Evolutionary conservation across 2,888 invertebrate species (phyloP), one percentile per base, ranked within the genome.

Genomic region (Didymodactylos carnosus): DNA sequence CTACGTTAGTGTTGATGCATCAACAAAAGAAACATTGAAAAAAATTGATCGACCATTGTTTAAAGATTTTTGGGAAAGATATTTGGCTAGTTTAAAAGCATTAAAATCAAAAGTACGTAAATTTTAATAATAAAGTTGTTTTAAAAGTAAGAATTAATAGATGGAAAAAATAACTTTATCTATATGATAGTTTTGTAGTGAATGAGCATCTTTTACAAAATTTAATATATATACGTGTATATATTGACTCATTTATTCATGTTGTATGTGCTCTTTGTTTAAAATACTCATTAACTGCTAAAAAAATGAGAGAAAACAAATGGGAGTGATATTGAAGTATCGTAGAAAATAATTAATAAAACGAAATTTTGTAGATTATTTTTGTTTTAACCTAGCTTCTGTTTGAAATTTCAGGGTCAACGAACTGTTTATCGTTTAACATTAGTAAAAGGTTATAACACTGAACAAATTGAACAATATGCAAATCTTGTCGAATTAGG

Each of bases 1-100:
- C 51, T 84, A 87, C 79, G 87, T 87, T 3, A 87, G 86, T 78
- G 86, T 87, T 6, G 87, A 87, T 79, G 87, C 87, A 13, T 84
- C 85, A 75, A 86, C 85, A 23, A 86, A 86, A 79, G 85, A 86
- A 13, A 85, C 84, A 76, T 79, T 87, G 75, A 86, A 87, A 79
- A 86, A 85, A 79, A 86, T 87, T 75, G 87, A 87, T 78, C 80
- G 87, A 5, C 87, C 87, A 4, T 79, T 87, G 41, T 87, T 87
- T 79, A 80, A 81, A 75, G 87, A 87, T 79, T 87, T 86, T 79
- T 87, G 87, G 87, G 84, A 86, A 76, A 78, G 87, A 53, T 86
- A 86, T 76, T 76, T 86, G 10, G 84, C 84, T 75, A 86, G 86
- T 78, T 79, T 87, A 51, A 80, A 80, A 76, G 86, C 85, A 3